Percentiles rank a stretch among this genome's conserved stretches.
These are phyloP conservation scores for Drosophila pseudotalamancana DNA, from an alignment of 2,888 invertebrate genomes.

Conservation along the genomic window DNA sequence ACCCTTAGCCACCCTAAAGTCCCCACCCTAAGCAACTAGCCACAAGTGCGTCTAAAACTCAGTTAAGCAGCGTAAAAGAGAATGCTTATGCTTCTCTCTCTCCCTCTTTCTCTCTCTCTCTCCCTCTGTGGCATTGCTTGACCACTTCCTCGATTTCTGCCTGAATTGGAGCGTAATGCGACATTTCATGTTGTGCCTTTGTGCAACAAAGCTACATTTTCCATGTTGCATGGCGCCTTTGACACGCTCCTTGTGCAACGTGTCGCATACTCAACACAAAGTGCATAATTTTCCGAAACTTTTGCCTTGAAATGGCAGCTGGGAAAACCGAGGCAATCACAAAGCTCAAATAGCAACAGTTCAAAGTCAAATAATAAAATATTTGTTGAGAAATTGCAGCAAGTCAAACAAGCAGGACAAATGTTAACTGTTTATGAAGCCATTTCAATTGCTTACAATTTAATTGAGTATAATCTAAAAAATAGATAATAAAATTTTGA, in stretches of 20 bases:
- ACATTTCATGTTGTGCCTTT: conserved; percentile 63
- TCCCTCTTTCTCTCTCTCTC: too few species aligned
- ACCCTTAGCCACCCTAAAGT: background rate
- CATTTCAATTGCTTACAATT: too few species aligned
- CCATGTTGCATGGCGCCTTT: conserved; percentile 25
- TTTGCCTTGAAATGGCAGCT: conserved; percentile 14
- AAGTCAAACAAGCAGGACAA: too few species aligned
- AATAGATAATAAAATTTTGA: background rate
- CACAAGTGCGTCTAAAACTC: conserved; percentile 32
- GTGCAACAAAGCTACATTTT: conserved; percentile 38
- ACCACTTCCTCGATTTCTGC: conserved; percentile 71
- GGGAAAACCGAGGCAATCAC: background rate
- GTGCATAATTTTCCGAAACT: conserved; percentile 41
- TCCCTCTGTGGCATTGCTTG: conserved; percentile 25
- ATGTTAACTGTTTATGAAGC: too few species aligned
- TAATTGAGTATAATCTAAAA: too few species aligned
- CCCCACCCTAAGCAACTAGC: conserved; percentile 4
- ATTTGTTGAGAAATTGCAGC: too few species aligned
- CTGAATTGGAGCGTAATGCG: conserved; percentile 76
- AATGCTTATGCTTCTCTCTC: background rate
- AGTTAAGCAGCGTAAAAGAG: conserved; percentile 32
- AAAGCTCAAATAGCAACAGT: conserved; percentile 1
- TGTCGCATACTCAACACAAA: conserved; percentile 63
- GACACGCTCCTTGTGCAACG: conserved; percentile 35
- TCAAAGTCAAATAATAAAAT: background rate